These are phyloP conservation scores for Anguilla anguilla DNA, from an alignment of 2,797 vertebrate genomes.

Conservation along the genomic window DNA sequence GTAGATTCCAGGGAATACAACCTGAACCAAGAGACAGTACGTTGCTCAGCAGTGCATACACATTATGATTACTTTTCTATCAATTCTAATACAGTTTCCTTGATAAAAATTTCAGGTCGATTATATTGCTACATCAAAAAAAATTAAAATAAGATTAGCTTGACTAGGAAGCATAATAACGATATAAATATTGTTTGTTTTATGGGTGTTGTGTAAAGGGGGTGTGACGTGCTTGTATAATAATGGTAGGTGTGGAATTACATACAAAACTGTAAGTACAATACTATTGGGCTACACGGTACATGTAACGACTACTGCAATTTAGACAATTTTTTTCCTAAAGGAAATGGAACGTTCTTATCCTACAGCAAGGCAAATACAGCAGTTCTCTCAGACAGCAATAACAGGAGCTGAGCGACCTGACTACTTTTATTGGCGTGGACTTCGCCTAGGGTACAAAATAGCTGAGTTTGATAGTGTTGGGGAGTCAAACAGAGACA, in stretches of 20 bases:
- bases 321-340: not conserved
- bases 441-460: not conserved
- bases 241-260: not conserved
- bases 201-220: not conserved
- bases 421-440: not conserved
- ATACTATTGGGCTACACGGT: not conserved
- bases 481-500: not conserved
- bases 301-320: not conserved
- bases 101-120: not conserved
- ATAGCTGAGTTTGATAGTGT: not conserved
- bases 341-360: not conserved
- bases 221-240: not conserved
- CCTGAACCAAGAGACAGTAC: constrained; percentile 87
- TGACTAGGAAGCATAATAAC: not conserved
- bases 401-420: not conserved
- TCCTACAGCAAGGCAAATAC: not conserved
- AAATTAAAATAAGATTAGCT: not conserved
- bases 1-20: constrained; percentile 82
- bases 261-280: not conserved
- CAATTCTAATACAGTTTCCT: not conserved
- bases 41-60: constrained; percentile 33
- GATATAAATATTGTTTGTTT: not conserved
- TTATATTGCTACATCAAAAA: not conserved
- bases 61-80: not conserved
- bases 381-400: not conserved